These are phyloP conservation scores for Siniperca scherzeri DNA, from an alignment of 2,797 vertebrate genomes.

Conservation along the genomic window DNA sequence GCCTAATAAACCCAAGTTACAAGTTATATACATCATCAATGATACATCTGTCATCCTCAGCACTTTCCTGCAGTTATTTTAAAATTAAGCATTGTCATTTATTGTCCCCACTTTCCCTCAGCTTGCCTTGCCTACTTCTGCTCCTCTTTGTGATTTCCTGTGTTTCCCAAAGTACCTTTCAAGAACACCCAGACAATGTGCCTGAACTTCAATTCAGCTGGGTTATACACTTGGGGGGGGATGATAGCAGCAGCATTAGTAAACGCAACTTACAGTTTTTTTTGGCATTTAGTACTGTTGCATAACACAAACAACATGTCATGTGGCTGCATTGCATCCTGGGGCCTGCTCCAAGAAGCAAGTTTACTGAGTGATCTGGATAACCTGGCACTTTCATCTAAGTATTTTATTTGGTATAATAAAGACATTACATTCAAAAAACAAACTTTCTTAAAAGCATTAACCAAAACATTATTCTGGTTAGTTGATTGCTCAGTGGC, in stretches of 20 bases:
- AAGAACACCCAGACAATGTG: neutral
- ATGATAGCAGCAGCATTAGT: constrained; percentile 19
- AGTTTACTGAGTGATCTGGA: neutral
- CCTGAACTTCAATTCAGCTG: neutral
- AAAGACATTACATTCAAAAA: too few species aligned
- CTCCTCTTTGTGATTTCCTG: neutral
- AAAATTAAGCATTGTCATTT: neutral
- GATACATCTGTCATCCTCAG: neutral
- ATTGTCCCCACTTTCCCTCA: neutral
- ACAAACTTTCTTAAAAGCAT: too few species aligned
- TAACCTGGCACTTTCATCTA: neutral
- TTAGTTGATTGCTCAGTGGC: too few species aligned
- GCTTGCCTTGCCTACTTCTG: neutral
- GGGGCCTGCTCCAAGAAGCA: neutral
- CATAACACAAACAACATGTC: neutral
- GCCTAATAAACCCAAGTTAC: neutral
- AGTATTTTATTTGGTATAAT: too few species aligned
- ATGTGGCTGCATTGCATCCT: neutral
- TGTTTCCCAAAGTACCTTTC: neutral
- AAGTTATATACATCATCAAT: neutral
- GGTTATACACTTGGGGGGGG: neutral
- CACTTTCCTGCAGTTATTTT: neutral
- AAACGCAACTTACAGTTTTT: neutral
- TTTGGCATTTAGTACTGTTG: neutral
- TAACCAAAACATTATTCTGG: too few species aligned